These are phyloP conservation scores for Catocala sponsa DNA, from an alignment of 2,888 invertebrate species.

Conservation along the genomic window DNA sequence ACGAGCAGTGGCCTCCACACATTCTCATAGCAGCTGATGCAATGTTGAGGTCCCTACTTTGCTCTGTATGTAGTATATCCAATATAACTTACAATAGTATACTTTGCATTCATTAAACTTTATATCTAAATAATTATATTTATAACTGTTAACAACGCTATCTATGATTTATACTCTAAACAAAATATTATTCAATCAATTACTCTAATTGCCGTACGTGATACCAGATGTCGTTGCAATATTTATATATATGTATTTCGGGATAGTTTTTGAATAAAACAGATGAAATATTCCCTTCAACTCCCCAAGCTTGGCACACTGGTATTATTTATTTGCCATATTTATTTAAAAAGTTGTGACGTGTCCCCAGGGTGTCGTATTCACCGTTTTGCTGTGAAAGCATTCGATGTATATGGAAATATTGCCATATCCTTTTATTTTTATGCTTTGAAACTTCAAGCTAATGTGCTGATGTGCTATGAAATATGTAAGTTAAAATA, in stretches of 20 bases:
- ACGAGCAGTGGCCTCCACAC: too few species aligned
- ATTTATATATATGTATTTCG: background rate
- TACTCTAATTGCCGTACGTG: too few species aligned
- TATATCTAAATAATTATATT: too few species aligned
- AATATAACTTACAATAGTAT: too few species aligned
- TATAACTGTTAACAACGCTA: background rate
- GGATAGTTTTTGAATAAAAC: conserved; percentile 37
- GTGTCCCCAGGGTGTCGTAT: conserved; percentile 65
- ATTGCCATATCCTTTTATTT: conserved; percentile 52
- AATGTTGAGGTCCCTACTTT: too few species aligned
- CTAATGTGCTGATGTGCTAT: conserved; percentile 4
- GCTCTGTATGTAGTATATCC: too few species aligned
- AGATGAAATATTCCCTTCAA: conserved; percentile 49
- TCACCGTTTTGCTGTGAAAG: conserved; percentile 62
- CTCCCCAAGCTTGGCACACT: conserved; percentile 45
- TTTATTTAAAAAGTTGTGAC: conserved; percentile 71
- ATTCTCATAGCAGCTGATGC: too few species aligned
- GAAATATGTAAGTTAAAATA: conserved; percentile 3
- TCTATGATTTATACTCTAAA: background rate
- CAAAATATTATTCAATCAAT: background rate
- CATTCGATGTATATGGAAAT: conserved; percentile 60
- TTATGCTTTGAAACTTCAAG: conserved; percentile 38
- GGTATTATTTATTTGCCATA: conserved; percentile 66
- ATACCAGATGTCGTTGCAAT: conserved; percentile 3
- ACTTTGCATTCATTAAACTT: too few species aligned